Evolutionary conservation across 2,888 invertebrate species (phyloP), one percentile per base, ranked within the genome.

Genomic region (Syrista parreyssii): DNA sequence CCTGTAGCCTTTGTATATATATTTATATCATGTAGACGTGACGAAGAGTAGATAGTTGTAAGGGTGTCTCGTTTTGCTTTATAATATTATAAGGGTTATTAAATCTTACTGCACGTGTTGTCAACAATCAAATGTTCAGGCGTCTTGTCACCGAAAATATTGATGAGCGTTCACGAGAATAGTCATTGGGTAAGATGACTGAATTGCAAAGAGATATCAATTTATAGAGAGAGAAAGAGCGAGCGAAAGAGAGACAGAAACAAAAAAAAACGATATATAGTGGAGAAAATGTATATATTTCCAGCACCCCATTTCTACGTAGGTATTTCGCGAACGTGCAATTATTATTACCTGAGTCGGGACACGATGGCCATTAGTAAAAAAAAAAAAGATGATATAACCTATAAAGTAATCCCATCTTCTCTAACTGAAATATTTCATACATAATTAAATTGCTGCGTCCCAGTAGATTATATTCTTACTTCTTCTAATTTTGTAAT

Each of bases 131-230:
- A 82, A 80, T 79, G 79, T 78, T 81, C 55, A 79, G 76, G 75
- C 73, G 77, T 34, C 74, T 79, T 75, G 75, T 32, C 71, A 36
- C 75, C 78, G 69, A 36, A 40, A 79, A 71, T 75, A 69, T 77
- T 77, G 75, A 74, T 74, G 77, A 77, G 74, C 71, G 71, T 71
- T 31, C 71, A 33, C 23, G 71, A 33, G 31, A 32, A 71, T 71
- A 83, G 88, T 88, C 88, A 88, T 87, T 87, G 86, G 88, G 88
- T 87, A 88, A 88, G 88, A 86, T 87, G 88, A 86, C 87, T 83
- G 75, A 75, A 35, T 68, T 78, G 78, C 78, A 68, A 75, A 78
- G 78, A 75, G 23, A 72, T 78, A 55, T 75, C 75, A 75, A 68
- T 75, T 75, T 71, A 68, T 79, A 78, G 40, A 79, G 15, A 55